Conservation (phyloP, 1,140 invertebrate genomes). For the Globodera ellingtonae region DNA sequence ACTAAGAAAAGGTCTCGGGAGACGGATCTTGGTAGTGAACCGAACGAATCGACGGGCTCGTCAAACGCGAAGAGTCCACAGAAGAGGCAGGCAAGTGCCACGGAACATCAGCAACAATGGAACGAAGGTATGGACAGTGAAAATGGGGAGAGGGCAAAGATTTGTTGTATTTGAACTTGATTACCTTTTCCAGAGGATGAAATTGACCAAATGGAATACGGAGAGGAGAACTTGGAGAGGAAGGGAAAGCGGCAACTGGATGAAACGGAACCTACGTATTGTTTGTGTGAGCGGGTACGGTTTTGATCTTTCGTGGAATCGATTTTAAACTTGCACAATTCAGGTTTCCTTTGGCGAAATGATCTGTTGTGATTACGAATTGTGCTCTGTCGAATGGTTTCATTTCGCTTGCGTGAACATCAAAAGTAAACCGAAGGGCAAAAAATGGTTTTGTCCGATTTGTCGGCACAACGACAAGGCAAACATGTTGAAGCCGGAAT, state of each 20-base stretch:
- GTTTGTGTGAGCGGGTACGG: slow-evolving; percentile 89
- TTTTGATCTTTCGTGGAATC: too few relatives aligned
- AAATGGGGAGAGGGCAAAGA: neutral
- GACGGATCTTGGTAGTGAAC: neutral
- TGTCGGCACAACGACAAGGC: slow-evolving; percentile 29
- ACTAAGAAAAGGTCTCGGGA: neutral
- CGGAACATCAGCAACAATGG: neutral
- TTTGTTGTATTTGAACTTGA: neutral
- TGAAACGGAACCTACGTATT: slow-evolving; percentile 89
- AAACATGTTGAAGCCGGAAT: slow-evolving; percentile 20
- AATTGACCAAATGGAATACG: neutral
- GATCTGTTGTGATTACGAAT: slow-evolving; percentile 92
- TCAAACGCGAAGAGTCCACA: slow-evolving; percentile 3
- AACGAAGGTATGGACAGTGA: neutral
- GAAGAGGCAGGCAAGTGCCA: neutral
- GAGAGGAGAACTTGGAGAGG: neutral
- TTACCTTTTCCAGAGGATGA: neutral
- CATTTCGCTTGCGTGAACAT: slow-evolving; percentile 74
- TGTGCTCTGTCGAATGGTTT: slow-evolving; percentile 98
- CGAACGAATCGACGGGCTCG: neutral
- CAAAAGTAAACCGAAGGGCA: slow-evolving; percentile 33
- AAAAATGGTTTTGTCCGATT: slow-evolving; percentile 32
- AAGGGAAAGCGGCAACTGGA: neutral
- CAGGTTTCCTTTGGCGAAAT: slow-evolving; percentile 88
- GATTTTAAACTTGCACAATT: neutral